Percentiles rank a stretch among this genome's conserved stretches.
These are phyloP conservation scores for Australoheros scitulus DNA, from an alignment of 2,113 vertebrate genomes.

Conservation along the genomic window DNA sequence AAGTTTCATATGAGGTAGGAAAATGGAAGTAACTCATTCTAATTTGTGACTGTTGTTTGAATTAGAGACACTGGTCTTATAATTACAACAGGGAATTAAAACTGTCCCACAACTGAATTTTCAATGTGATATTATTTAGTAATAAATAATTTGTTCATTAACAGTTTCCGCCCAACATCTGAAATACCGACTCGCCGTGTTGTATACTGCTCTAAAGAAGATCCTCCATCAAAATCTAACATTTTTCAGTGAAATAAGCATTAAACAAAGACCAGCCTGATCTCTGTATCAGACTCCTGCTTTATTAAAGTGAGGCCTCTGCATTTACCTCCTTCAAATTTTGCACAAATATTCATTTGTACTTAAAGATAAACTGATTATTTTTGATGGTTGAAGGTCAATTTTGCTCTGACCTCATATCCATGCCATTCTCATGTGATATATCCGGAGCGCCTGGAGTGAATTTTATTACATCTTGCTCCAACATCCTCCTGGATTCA, in stretches of 20 bases:
- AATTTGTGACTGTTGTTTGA: neutral
- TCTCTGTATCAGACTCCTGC: neutral
- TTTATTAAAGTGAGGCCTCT: neutral
- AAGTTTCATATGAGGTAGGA: neutral
- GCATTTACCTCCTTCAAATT: neutral
- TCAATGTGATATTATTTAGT: neutral
- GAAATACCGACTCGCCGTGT: constrained; percentile 8
- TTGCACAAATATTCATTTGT: neutral
- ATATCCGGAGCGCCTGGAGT: neutral
- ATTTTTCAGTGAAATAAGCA: constrained; percentile 12
- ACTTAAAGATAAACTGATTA: neutral
- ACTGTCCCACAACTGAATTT: neutral
- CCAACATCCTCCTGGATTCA: neutral
- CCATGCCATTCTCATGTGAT: neutral
- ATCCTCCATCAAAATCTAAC: constrained; percentile 29
- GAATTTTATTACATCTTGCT: neutral
- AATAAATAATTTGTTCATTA: neutral
- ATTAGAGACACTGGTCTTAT: neutral
- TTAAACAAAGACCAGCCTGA: constrained; percentile 25
- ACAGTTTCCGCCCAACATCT: neutral
- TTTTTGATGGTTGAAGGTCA: neutral
- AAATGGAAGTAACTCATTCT: neutral
- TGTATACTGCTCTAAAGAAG: constrained; percentile 26
- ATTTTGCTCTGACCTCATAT: neutral
- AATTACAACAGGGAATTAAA: neutral